Base-by-base conservation (phyloP, 92 coral and sea anemone species). In the Parazoanthus atlanticus region DNA sequence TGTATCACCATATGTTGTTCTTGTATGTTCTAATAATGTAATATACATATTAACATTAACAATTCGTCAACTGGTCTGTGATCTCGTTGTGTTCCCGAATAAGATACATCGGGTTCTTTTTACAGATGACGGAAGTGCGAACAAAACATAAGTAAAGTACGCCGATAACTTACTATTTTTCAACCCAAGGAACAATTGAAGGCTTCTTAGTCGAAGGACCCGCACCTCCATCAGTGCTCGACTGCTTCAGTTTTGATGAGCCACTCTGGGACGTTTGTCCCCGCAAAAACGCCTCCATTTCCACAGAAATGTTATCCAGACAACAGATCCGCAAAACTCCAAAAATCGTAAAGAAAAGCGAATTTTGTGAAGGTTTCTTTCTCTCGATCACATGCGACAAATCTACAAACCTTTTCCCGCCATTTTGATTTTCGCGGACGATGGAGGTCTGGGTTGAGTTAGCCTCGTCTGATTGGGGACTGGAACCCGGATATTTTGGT, bases 111-210 rank as follows among this genome's bases (percentile, higher is more conserved):
- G 26, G 8, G 69, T 61, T 61, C 26, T 23, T 61, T 61, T 25
- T 61, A 15, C 3, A 13, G 4, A 13, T 52, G 21, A 52, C 19
- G 19, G 19, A 52, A 2, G 43, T 29, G 7, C 31, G 32, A 31
- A 84, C 38, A 85, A 73, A 71, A 73, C 25, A 81, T 30, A 25
- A 23, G 8, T 38, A 26, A 36, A 47, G 17, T 25, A 61, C 1
- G 33, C 29, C 74, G 36, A 12, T 16, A 8, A 90, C 99, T 91
- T 84, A 97, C 99, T 97, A 97, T 97, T 97, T 97, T 89, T 97
- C 99, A 17, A 97, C 99, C 99, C 99, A 97, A 6, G 99, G 99
- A 47, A 93, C 90, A 29, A 86, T 83, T 16, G 92, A 84, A 21
- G 92, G 89, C 58, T 90, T 89, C 78, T 90, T 96, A 34, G 92